These are phyloP conservation scores for Solea senegalensis DNA, from an alignment of 2,113 vertebrate species.

Conservation along the genomic window DNA sequence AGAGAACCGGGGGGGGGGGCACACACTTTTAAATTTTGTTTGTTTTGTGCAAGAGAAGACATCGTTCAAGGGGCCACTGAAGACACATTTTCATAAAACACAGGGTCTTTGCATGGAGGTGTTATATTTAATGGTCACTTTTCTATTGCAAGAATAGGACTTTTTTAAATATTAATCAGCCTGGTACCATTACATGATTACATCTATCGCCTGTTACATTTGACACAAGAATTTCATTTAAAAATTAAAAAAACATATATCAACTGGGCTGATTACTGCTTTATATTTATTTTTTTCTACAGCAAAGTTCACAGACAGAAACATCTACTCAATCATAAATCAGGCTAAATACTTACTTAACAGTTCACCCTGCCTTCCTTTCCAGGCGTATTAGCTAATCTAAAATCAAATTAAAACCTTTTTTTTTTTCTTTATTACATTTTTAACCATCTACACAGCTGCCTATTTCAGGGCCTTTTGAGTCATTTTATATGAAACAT, in stretches of 20 bases:
- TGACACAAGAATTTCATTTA: too few relatives aligned
- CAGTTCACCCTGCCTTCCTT: background rate
- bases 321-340: background rate
- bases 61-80: background rate
- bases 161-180: background rate
- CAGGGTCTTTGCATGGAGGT: background rate
- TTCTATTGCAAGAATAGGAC: too few relatives aligned
- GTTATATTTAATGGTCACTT: background rate
- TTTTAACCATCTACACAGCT: too few relatives aligned
- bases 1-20: background rate
- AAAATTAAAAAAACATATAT: too few relatives aligned
- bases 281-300: too few relatives aligned
- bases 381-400: background rate
- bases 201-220: too few relatives aligned
- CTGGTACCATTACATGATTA: too few relatives aligned
- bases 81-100: background rate
- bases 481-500: too few relatives aligned
- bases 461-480: too few relatives aligned
- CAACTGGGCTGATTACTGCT: too few relatives aligned
- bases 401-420: background rate
- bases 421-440: background rate
- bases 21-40: slow-evolving; percentile 8
- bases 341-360: background rate
- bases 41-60: background rate
- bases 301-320: too few relatives aligned